Evolutionary conservation across 2,113 vertebrate genomes (phyloP), one percentile per base, ranked within the genome.

Genomic region (Xiphorhynchus elegans): DNA sequence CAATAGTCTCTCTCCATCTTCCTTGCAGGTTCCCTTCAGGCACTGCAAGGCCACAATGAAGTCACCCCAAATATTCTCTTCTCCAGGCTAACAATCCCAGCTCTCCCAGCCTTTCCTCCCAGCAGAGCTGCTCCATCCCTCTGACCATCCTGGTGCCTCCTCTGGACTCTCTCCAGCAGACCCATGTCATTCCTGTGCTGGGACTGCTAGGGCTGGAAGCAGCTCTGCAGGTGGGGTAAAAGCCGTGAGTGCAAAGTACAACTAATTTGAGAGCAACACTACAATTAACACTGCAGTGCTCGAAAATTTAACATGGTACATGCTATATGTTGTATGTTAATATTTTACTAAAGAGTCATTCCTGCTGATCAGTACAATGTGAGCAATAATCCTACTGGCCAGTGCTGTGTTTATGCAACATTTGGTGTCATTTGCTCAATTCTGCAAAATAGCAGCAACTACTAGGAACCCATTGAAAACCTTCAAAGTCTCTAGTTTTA

Each of bases 381-480:
- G 53, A 95, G 56, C 35, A 72, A 25, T 47, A 93, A 49, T 83
- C 60, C 28, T 14, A 3, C 74, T 40, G 87, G 55, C 29, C 64
- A 79, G 87, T n/a, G n/a, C n/a, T n/a, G n/a, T n/a, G n/a, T 90
- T 93, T 91, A 92, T 87, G 17, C 42, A 90, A 90, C 83, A 85
- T 79, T 93, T 92, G 40, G 18, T 63, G 31, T 77, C 76, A 58
- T 90, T 93, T 26, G 44, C 59, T 95, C 94, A 90, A 95, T 85
- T 93, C 35, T 96, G 91, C 89, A 83, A 93, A 96, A 96, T 59
- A 85, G 29, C 83, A 90, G 53, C 46, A 83, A 21, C 58, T 95
- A 95, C 81, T 82, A 94, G 68, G 35, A 98, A 92, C 24, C 40
- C 3, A 50, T 75, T 87, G 68, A 28, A 91, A 75, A 77, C 6